Conservation (phyloP, 2,113 vertebrate genomes). For the Ciconia boyciana region DNA sequence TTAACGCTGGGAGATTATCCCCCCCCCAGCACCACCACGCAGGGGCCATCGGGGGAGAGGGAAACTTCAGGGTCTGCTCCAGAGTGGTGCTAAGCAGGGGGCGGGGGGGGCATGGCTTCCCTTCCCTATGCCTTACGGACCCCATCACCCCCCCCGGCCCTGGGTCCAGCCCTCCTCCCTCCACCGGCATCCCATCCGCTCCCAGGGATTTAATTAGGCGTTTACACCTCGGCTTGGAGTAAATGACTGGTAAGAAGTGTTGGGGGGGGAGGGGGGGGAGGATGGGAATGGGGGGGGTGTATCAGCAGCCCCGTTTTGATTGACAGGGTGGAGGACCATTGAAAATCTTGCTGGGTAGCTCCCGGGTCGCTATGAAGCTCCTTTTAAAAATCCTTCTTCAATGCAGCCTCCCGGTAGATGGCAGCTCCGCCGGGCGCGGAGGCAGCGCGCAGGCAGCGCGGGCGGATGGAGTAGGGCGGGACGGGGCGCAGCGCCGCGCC, state of each 20-base stretch:
- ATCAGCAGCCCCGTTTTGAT: slow-evolving; percentile 72
- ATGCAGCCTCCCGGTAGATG: slow-evolving; percentile 79
- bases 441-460: slow-evolving; percentile 59
- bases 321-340: slow-evolving; percentile 83
- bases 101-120: background rate
- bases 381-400: slow-evolving; percentile 89
- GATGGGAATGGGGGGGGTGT: background rate
- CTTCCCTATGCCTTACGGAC: background rate
- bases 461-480: slow-evolving; percentile 18
- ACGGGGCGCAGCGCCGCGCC: background rate
- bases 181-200: slow-evolving; percentile 15
- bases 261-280: background rate
- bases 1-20: background rate
- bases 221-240: slow-evolving; percentile 62
- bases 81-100: background rate
- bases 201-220: slow-evolving; percentile 51
- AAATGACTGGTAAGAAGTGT: slow-evolving; percentile 47
- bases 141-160: background rate
- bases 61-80: background rate
- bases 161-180: background rate
- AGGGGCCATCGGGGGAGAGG: background rate
- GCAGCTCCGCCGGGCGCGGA: slow-evolving; percentile 75
- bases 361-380: slow-evolving; percentile 73
- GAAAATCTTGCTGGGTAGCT: slow-evolving; percentile 71
- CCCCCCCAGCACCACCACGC: background rate